Percentiles rank a stretch among this genome's conserved stretches.
These are phyloP conservation scores for Alitta virens DNA, from an alignment of 2,888 invertebrate genomes.

Conservation along the genomic window DNA sequence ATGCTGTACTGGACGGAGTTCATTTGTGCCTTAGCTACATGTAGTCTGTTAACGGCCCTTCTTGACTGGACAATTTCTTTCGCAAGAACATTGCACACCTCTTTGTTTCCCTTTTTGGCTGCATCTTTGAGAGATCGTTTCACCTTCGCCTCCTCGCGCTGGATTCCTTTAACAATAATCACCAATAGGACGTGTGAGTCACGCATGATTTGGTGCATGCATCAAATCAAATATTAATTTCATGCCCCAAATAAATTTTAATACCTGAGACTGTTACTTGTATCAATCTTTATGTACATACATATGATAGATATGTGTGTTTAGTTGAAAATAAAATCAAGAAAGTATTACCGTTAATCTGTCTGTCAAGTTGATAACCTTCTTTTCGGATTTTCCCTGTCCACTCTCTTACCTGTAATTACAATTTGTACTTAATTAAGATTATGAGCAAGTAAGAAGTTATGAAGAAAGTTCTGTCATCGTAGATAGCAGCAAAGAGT, in stretches of 20 bases:
- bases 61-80: constrained; percentile 87
- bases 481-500: no score
- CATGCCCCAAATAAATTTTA: no score
- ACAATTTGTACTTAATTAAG: no score
- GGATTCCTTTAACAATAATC: constrained; percentile 67
- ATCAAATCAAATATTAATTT: neutral
- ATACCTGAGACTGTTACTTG: no score
- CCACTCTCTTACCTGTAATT: constrained; percentile 90
- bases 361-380: constrained; percentile 86
- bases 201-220: neutral
- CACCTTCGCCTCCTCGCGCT: constrained; percentile 95
- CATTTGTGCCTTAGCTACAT: constrained; percentile 94
- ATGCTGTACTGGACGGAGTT: constrained; percentile 95
- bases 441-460: no score
- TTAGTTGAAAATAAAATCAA: neutral
- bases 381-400: constrained; percentile 91
- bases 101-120: constrained; percentile 89
- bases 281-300: neutral
- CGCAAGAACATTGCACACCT: constrained; percentile 88
- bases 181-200: neutral
- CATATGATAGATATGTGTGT: neutral
- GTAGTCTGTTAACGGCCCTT: constrained; percentile 81
- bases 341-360: constrained; percentile 74
- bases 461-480: no score
- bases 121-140: constrained; percentile 91